Base-by-base conservation (phyloP, 2,888 invertebrate genomes). In the Magallana nippona region DNA sequence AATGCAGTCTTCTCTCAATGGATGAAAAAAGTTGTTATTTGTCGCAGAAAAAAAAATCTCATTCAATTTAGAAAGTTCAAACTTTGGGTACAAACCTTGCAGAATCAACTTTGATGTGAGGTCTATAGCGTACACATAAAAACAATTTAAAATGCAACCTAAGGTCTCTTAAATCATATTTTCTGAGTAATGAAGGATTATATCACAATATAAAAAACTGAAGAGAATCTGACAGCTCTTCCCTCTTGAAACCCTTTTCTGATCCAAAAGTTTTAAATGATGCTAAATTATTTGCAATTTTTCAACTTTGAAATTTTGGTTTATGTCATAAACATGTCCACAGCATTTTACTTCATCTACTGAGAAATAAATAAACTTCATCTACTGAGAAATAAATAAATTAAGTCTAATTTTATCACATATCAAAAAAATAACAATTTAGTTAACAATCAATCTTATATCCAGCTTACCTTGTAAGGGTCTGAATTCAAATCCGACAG, bases 401-500 rank as follows among this genome's bases (percentile, higher is more conserved):
- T n/a, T 32, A 32, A 5, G 44, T 44, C 44, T 44, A 44, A 0
- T 44, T 44, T 44, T 5, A 44, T 44, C 8, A 44, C 3, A 3
- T 44, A 44, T 44, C 44, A 44, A 44, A 44, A 44, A 80, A 15
- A 57, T 79, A 17, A 57, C 15, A 77, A 17, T 22, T 19, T 22
- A 19, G 15, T 77, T 0, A 77, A 22, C 3, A 19, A 60, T 5
- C 3, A 60, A 60, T 60, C 15, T 8, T 8, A 60, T 60, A n/a
- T 10, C 11, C n/a, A 79, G 27, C 85, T 92, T 95, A 92, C 96
- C 96, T 95, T 95, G 95, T 91, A 95, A 95, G 87, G 94, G 94
- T 89, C 95, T 95, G 93, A 96, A 96, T 17, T 95, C 95, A 92
- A 96, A 96, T 84, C 96, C 96, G 0, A 95, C 95, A 2, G 95